Evolutionary conservation across 1,140 invertebrate species (phyloP), one percentile per base, ranked within the genome.

Genomic region (Euglossa dilemma): DNA sequence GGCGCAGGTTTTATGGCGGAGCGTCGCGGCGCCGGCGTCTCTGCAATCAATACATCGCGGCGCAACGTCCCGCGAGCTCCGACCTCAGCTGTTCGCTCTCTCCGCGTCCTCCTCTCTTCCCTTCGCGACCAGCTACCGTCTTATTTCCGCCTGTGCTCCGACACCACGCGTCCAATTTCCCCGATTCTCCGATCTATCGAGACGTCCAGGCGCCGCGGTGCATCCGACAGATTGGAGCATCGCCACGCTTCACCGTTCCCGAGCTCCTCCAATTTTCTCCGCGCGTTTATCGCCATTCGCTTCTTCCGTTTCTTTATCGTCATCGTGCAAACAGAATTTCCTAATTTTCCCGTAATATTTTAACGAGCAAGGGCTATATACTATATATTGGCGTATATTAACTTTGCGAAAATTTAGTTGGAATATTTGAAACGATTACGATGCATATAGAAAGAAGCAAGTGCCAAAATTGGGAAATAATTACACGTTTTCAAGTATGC

Each of bases 31-130:
- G 92, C 91, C 91, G 91, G 91, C 91, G 91, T 91, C 91, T 91
- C 91, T 77, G 90, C 88, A 93, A 93, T 93, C 92, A 93, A 93
- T 93, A 93, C 91, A 64, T 64, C 84, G 80, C 83, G 84, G 84
- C 80, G 85, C 90, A 82, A 86, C 73, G 87, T 90, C 80, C 85
- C 88, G 86, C 77, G 73, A 91, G 90, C 88, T 89, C 87, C 84
- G 77, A 86, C 64, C 89, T 91, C 89, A 91, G 91, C 91, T 92
- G 91, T 92, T 93, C 67, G n/a, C 63, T 64, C 71, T 70, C 71
- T 59, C 25, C 14, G 16, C 52, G 43, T 25, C 52, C 18, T 52
- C 50, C 59, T 72, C 47, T 36, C 28, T n/a, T 25, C 16, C 28
- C 14, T 23, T 63, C 28, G 23, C 63, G 20, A 61, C 73, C 52